A percentile compares a stretch with the other conserved stretches of the same genome.
These are phyloP conservation scores for Empidonax traillii DNA, from an alignment of 2,113 vertebrate species.

Conservation along the genomic window DNA sequence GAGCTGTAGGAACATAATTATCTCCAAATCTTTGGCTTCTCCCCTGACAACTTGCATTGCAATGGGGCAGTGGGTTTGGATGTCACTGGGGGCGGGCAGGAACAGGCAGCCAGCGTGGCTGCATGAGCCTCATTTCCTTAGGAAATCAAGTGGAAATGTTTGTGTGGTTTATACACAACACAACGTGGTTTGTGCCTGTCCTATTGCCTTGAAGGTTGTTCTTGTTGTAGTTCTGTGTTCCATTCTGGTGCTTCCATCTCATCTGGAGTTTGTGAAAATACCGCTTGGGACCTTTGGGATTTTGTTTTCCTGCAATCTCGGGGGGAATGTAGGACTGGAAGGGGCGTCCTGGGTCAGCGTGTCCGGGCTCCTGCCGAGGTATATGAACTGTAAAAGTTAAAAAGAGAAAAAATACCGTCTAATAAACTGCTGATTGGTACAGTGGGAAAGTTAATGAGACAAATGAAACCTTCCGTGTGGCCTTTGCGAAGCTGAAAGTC, in stretches of 20 bases:
- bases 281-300: conserved; percentile 50
- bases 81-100: background rate
- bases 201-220: background rate
- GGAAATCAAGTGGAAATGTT: conserved; percentile 55
- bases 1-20: conserved; percentile 23
- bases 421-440: conserved; percentile 55
- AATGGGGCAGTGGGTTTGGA: background rate
- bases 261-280: conserved; percentile 49
- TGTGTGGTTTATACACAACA: background rate
- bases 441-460: conserved; percentile 57
- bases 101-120: background rate
- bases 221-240: background rate
- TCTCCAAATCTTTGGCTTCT: conserved; percentile 10
- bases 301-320: conserved; percentile 51
- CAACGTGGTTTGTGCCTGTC: background rate
- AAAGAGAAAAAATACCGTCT: conserved; percentile 50
- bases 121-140: conserved; percentile 34
- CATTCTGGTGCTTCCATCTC: conserved; percentile 46
- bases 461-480: conserved; percentile 63
- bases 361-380: conserved; percentile 41
- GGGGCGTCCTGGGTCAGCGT: conserved; percentile 18
- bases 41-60: background rate
- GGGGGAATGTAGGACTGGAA: background rate
- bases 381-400: conserved; percentile 65
- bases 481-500: conserved; percentile 26